Percentiles rank a stretch among this genome's conserved stretches.
phyloP scores from a whole-genome alignment of 2,797 vertebrate genomes.

The Alfaro cultratus region DNA sequence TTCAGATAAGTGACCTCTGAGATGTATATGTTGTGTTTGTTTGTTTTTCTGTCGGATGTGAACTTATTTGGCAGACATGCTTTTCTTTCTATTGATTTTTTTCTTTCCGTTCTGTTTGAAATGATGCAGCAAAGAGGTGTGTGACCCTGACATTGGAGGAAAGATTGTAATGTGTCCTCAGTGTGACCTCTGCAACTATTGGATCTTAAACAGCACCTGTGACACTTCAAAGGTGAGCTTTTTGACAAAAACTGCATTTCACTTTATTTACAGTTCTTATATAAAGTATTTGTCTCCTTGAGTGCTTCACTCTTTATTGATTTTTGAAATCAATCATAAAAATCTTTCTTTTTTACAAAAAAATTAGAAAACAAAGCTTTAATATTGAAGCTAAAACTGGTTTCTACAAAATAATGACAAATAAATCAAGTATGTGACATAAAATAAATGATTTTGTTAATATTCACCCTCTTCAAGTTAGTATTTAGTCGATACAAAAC shows the following conservation, averaged over 20 bases:
- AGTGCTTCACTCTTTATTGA: background rate
- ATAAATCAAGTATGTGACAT: too few relatives aligned
- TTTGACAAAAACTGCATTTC: background rate
- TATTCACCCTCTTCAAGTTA: too few relatives aligned
- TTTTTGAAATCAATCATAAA: background rate
- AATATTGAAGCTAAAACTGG: too few relatives aligned
- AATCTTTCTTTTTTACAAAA: background rate
- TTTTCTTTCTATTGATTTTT: background rate
- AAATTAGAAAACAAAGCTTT: too few relatives aligned
- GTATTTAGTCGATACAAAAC: too few relatives aligned
- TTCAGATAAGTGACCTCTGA: background rate
- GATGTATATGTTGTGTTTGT: background rate
- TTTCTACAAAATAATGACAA: background rate
- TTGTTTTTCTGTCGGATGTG: background rate
- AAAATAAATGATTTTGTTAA: too few relatives aligned
- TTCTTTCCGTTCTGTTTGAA: slow-evolving; percentile 11
- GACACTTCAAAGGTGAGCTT: slow-evolving; percentile 89
- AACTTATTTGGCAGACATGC: background rate
- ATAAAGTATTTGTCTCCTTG: background rate
- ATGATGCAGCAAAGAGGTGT: slow-evolving; percentile 89
- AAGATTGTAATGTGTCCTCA: slow-evolving; percentile 93
- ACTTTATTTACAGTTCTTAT: background rate
- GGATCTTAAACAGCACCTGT: slow-evolving; percentile 91
- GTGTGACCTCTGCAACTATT: slow-evolving; percentile 91
- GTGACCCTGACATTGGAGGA: slow-evolving; percentile 88